Base-by-base conservation (phyloP, 2,888 invertebrate species). In the Microplitis deprimator region DNA sequence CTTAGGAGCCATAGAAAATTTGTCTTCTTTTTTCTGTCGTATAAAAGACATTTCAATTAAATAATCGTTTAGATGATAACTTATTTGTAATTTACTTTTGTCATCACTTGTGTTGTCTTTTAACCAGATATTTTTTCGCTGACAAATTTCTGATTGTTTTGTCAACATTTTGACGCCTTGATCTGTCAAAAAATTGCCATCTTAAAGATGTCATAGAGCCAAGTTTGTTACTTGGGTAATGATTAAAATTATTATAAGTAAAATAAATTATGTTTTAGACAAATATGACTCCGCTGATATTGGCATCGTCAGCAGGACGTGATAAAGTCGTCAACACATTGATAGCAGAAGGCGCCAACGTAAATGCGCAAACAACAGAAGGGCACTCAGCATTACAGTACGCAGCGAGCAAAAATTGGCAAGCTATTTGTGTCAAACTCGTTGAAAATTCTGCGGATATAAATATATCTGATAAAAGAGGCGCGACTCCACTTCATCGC, bases 371-470 rank as follows among this genome's bases (percentile, higher is more conserved):
- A 84, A 95, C 94, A 74, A 90, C 89, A 78, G 93, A 94, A 77
- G 96, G 96, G 0, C 96, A 97, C 89, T 94, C 96, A 60, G 92
- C 96, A 7, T 89, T 97, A 72, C 96, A 96, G 86, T 96, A 97
- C 91, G 95, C 96, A 64, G 94, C 95, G 79, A 97, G 96, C 0
- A 97, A 96, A 90, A 95, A 95, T 77, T 94, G 94, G 92, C 90
- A 92, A 82, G 92, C 94, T 89, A 93, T 96, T 80, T 93, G 93
- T 69, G 91, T 92, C 80, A 87, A 93, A 75, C 88, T 97, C 71
- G 85, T 97, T 64, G 91, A 93, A 71, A 92, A 92, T 83, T 93
- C 93, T 69, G 96, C 95, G 0, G 91, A 95, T 87, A 90, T 94
- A 0, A 95, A 96, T 87, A 92, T 94, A 67, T 85, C 88, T 17